Conservation (phyloP, 2,113 vertebrate genomes). For the Laticauda colubrina region DNA sequence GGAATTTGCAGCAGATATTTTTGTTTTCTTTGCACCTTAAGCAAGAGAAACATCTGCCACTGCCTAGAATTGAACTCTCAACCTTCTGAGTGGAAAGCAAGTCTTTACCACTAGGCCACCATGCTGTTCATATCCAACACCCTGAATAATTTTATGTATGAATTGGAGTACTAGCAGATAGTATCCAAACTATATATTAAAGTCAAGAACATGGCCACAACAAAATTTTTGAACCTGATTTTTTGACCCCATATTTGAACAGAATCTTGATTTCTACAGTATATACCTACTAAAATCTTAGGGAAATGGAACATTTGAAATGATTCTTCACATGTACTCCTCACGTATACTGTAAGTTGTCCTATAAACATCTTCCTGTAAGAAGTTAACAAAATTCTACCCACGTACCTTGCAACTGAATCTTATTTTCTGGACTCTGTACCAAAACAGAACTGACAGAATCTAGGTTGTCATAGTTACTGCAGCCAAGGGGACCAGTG, state of each 20-base stretch:
- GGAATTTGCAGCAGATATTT: not conserved
- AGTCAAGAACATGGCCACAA: not conserved
- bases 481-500: slow-evolving; percentile 96
- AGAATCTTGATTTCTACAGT: not conserved
- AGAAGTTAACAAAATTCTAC: slow-evolving; percentile 51
- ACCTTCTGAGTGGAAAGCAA: not conserved
- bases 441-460: slow-evolving; percentile 98
- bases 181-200: not conserved
- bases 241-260: not conserved
- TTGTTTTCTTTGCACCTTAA: not conserved
- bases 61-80: not conserved
- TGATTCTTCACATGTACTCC: not conserved
- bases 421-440: slow-evolving; percentile 98
- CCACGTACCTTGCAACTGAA: slow-evolving; percentile 93
- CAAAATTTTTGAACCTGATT: not conserved
- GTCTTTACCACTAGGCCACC: not conserved
- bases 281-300: not conserved
- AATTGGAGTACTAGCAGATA: not conserved
- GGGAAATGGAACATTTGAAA: not conserved
- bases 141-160: not conserved
- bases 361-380: slow-evolving; percentile 35
- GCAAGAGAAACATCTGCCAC: not conserved
- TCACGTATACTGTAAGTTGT: not conserved
- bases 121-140: not conserved
- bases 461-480: slow-evolving; percentile 99